phyloP scores from a whole-genome alignment of 2,113 vertebrate species.

The Nannobrachium achirus region DNA sequence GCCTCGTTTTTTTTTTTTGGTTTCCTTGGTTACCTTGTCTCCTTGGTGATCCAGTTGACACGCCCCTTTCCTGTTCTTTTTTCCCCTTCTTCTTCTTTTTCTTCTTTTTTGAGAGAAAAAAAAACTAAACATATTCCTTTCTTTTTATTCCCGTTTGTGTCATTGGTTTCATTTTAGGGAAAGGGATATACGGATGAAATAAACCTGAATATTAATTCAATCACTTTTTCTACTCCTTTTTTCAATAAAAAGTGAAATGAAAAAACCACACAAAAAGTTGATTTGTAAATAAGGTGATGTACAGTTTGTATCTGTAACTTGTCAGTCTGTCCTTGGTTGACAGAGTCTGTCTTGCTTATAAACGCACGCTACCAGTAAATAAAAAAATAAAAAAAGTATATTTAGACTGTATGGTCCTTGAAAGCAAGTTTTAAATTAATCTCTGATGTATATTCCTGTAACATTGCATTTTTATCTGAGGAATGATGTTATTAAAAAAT shows the following conservation, averaged over 20 bases:
- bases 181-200: slow-evolving; percentile 76
- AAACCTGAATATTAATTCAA: slow-evolving; percentile 82
- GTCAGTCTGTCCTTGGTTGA: slow-evolving; percentile 90
- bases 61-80: slow-evolving; percentile 39
- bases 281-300: slow-evolving; percentile 88
- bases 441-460: slow-evolving; percentile 99
- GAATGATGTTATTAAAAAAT: slow-evolving; percentile 99
- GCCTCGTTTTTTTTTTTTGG: slow-evolving; percentile 55
- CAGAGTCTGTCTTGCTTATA: slow-evolving; percentile 93
- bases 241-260: slow-evolving; percentile 79
- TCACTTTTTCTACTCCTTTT: slow-evolving; percentile 86
- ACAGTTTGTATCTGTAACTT: slow-evolving; percentile 94
- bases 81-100: slow-evolving; percentile 44
- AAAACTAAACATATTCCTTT: slow-evolving; percentile 37
- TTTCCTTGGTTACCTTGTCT: slow-evolving; percentile 58
- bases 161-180: slow-evolving; percentile 78
- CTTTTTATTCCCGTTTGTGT: slow-evolving; percentile 37
- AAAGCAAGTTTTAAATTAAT: slow-evolving; percentile 87
- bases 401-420: slow-evolving; percentile 88
- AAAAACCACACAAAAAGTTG: slow-evolving; percentile 79
- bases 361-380: slow-evolving; percentile 89
- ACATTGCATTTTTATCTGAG: slow-evolving; percentile 99
- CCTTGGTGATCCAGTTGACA: slow-evolving; percentile 56
- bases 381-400: slow-evolving; percentile 83
- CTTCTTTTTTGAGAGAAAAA: slow-evolving; percentile 51